These are phyloP conservation scores for Zeuzera pyrina DNA, from an alignment of 2,888 invertebrate genomes.

Conservation along the genomic window DNA sequence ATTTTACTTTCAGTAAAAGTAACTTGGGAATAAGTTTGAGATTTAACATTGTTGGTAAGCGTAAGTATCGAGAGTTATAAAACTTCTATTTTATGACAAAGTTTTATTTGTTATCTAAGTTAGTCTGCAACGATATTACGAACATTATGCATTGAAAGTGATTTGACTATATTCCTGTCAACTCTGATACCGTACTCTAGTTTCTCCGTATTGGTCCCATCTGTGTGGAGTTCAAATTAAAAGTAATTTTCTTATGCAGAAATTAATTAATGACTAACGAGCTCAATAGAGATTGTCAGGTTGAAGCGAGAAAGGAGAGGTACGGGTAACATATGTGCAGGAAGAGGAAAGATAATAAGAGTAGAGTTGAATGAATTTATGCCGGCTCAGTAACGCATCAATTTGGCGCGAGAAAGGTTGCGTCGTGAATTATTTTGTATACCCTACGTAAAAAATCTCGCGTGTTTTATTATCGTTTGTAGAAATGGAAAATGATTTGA, in stretches of 20 bases:
- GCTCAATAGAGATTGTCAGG: conserved; percentile 72
- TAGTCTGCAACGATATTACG: no score
- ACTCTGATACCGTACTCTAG: no score
- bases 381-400: conserved; percentile 68
- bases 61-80: no score
- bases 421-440: conserved; percentile 21
- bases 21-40: conserved; percentile 8
- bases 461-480: conserved; percentile 23
- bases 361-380: conserved; percentile 71
- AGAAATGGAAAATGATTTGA: background rate
- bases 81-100: no score
- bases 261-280: conserved; percentile 74
- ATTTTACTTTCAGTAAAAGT: conserved; percentile 16
- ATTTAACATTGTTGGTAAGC: conserved; percentile 5
- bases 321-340: conserved; percentile 13
- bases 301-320: conserved; percentile 49
- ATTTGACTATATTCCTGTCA: no score
- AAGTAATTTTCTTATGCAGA: conserved; percentile 73
- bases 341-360: conserved; percentile 33
- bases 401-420: conserved; percentile 67
- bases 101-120: no score
- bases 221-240: conserved; percentile 69
- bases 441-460: conserved; percentile 32
- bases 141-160: no score
- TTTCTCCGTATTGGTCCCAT: conserved; percentile 45